These are phyloP conservation scores for Eretmochelys imbricata DNA, from an alignment of 2,113 vertebrate species.

Conservation along the genomic window DNA sequence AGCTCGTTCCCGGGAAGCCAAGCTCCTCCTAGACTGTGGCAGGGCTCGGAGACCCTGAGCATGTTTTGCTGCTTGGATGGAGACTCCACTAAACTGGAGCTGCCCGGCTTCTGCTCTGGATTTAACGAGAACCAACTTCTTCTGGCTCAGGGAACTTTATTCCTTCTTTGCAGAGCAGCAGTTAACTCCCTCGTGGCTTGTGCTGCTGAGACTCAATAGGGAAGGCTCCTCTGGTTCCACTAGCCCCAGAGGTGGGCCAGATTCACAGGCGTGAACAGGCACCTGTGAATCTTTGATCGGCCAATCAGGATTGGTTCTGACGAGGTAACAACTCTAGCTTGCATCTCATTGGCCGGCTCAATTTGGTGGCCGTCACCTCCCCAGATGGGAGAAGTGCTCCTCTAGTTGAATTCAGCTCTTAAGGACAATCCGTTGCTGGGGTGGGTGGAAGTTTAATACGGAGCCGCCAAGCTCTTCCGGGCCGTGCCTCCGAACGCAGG, in stretches of 20 bases:
- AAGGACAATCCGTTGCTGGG: background rate
- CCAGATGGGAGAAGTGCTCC: background rate
- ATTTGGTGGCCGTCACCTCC: background rate
- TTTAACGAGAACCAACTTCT: no score
- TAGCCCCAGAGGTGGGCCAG: background rate
- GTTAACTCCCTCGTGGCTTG: background rate
- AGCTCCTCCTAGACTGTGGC: background rate
- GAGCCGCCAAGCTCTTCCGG: background rate
- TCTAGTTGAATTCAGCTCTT: background rate
- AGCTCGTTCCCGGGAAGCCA: background rate
- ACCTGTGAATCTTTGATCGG: background rate
- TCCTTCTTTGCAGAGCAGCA: background rate
- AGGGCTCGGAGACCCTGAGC: accelerated
- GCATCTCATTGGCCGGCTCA: background rate
- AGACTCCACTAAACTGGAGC: background rate
- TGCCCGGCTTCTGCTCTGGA: background rate
- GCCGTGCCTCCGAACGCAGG: background rate
- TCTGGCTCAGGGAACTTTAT: background rate
- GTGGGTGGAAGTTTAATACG: background rate
- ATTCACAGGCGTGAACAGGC: background rate
- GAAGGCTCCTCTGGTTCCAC: background rate
- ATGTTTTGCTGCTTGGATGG: background rate
- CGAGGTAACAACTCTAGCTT: background rate
- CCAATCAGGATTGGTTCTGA: background rate
- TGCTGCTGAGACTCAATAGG: no score